Percentiles rank a stretch among this genome's conserved stretches.
These are phyloP conservation scores for Clarias gariepinus DNA, from an alignment of 2,113 vertebrate species.

Conservation along the genomic window DNA sequence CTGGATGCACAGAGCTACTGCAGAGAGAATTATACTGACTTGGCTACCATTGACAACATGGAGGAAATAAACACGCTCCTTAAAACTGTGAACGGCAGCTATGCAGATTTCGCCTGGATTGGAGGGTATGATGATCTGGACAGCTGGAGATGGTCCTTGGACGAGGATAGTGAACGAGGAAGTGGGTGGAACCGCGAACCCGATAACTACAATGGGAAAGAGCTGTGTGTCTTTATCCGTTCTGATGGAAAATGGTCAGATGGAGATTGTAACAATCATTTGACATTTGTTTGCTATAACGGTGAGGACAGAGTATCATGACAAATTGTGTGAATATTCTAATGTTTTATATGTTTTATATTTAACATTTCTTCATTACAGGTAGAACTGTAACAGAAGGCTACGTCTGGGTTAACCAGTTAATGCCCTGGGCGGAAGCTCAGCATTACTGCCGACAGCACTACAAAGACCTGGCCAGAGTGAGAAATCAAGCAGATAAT, in stretches of 20 bases:
- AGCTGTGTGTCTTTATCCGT: constrained; percentile 25
- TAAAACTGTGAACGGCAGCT: neutral
- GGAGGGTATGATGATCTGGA: constrained; percentile 32
- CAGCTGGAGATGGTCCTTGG: constrained; percentile 19
- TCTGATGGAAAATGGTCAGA: constrained; percentile 35
- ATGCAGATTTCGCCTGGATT: constrained; percentile 24
- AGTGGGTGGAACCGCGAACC: constrained; percentile 20
- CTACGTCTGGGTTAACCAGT: neutral
- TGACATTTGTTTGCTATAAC: constrained; percentile 28
- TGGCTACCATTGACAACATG: constrained; percentile 44
- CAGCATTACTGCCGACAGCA: constrained; percentile 32
- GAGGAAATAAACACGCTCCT: constrained; percentile 7
- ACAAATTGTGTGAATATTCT: neutral
- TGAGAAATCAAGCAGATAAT: constrained; percentile 40
- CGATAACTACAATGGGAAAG: constrained; percentile 18
- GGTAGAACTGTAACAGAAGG: neutral
- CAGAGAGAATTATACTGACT: constrained; percentile 32
- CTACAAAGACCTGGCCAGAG: constrained; percentile 35
- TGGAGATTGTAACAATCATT: neutral
- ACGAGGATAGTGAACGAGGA: neutral
- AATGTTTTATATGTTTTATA: neutral
- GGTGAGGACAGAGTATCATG: constrained; percentile 11
- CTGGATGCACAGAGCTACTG: constrained; percentile 37
- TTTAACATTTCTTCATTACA: neutral
- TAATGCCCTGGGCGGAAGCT: constrained; percentile 24